phyloP scores from a whole-genome alignment of 1,140 invertebrate species.

The Daktulosphaira vitifoliae region DNA sequence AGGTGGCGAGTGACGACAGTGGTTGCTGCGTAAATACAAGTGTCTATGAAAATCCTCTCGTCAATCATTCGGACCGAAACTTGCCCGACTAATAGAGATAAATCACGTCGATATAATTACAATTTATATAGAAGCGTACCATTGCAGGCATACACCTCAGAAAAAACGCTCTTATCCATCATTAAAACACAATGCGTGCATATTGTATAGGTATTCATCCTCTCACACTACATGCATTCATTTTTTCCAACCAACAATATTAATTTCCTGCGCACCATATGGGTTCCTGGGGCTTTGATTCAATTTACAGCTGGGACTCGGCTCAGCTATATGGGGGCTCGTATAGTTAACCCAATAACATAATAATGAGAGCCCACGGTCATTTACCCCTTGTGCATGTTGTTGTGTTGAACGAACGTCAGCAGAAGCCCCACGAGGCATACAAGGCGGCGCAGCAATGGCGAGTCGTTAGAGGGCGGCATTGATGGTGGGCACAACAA shows the following conservation, averaged over 20 bases:
- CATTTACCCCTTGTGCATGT: conserved; percentile 30
- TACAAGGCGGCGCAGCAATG: neutral
- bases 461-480: neutral
- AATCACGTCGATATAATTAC: conserved; percentile 24
- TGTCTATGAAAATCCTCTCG: conserved; percentile 16
- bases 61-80: conserved; percentile 4
- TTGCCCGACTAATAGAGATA: conserved; percentile 16
- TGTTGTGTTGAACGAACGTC: conserved; percentile 7
- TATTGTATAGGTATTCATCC: conserved; percentile 3
- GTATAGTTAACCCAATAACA: conserved; percentile 28
- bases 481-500: neutral
- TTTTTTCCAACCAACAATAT: conserved; percentile 18
- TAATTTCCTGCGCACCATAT: conserved; percentile 32
- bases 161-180: neutral
- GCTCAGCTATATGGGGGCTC: conserved; percentile 14
- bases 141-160: neutral
- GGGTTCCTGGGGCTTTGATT: conserved; percentile 29
- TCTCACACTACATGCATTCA: neutral
- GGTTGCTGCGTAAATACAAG: neutral
- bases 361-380: conserved; percentile 25
- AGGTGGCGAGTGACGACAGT: neutral
- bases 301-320: conserved; percentile 25
- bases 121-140: neutral
- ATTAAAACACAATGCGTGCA: conserved; percentile 16
- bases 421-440: conserved; percentile 21